These are phyloP conservation scores for Halichoerus grypus DNA, from an alignment of 2,113 vertebrate genomes.

Conservation along the genomic window DNA sequence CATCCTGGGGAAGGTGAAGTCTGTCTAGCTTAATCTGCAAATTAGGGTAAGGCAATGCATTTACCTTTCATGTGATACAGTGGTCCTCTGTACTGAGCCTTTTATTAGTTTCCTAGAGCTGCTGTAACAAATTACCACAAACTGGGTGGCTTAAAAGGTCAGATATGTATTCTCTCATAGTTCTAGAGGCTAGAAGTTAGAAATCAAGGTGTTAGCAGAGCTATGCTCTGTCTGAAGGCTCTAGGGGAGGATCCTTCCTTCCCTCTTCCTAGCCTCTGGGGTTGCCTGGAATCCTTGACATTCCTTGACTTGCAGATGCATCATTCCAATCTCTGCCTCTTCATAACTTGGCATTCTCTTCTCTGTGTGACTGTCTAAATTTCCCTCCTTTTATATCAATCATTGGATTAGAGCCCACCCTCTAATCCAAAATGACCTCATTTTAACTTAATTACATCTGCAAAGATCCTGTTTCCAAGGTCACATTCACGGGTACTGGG, in stretches of 20 bases:
- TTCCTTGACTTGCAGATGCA: background rate
- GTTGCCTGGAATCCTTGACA: background rate
- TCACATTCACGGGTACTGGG: background rate
- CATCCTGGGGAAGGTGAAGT: background rate
- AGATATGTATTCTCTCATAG: background rate
- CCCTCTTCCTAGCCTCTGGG: background rate
- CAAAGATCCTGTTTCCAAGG: slow-evolving; percentile 38
- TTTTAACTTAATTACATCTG: slow-evolving; percentile 52
- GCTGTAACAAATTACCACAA: background rate
- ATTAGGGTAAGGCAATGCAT: background rate
- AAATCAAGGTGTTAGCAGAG: background rate
- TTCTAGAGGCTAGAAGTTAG: background rate
- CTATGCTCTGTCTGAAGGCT: background rate
- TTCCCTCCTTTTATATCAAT: background rate
- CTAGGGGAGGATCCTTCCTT: background rate
- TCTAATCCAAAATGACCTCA: slow-evolving; percentile 12
- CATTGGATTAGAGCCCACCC: background rate
- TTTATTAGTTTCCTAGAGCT: background rate
- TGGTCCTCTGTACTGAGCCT: background rate
- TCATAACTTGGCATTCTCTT: background rate
- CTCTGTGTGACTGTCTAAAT: background rate
- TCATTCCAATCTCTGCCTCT: background rate
- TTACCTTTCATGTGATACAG: background rate
- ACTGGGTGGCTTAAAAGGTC: background rate
- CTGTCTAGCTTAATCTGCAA: background rate